Percentiles rank a stretch among this genome's conserved stretches.
Conservation (phyloP, 2,113 vertebrate genomes). For the Hippocampus mohnikei region DNA sequence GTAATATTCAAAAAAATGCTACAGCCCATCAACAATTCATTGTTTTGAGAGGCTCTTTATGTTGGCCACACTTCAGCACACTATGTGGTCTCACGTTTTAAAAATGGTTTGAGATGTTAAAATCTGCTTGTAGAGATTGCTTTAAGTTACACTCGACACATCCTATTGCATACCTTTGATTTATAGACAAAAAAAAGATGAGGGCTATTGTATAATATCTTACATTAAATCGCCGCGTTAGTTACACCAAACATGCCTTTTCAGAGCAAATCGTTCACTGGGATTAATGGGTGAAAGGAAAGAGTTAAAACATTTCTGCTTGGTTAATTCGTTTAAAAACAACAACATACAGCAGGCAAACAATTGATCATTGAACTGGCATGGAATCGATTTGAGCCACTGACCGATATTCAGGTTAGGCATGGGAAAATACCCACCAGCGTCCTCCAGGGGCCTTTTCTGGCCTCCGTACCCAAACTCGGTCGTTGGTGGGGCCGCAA, state of each 20-base stretch:
- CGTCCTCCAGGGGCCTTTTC: slow-evolving; percentile 97
- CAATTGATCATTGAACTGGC: slow-evolving; percentile 38
- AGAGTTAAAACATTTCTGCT: slow-evolving; percentile 5
- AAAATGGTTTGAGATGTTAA: not conserved
- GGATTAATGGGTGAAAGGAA: not conserved
- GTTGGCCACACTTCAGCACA: too few relatives aligned
- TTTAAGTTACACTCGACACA: not conserved
- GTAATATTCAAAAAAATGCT: not conserved
- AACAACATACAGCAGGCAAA: slow-evolving; percentile 42
- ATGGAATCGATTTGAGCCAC: slow-evolving; percentile 57
- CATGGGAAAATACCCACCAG: slow-evolving; percentile 85
- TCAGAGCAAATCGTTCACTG: not conserved
- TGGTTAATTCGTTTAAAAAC: slow-evolving; percentile 8
- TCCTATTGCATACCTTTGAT: not conserved
- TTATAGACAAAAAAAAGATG: not conserved
- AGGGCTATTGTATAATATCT: not conserved
- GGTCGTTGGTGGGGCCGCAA: slow-evolving; percentile 78
- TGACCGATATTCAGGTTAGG: slow-evolving; percentile 73
- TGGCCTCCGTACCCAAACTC: slow-evolving; percentile 95
- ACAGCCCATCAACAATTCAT: not conserved
- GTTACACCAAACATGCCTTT: not conserved
- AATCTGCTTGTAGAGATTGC: not conserved
- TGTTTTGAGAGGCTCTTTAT: too few relatives aligned
- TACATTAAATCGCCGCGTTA: not conserved
- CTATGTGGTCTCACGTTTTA: not conserved